Evolutionary conservation across 2,888 invertebrate species (phyloP).

Genomic region (Drosophila anomalata): DNA sequence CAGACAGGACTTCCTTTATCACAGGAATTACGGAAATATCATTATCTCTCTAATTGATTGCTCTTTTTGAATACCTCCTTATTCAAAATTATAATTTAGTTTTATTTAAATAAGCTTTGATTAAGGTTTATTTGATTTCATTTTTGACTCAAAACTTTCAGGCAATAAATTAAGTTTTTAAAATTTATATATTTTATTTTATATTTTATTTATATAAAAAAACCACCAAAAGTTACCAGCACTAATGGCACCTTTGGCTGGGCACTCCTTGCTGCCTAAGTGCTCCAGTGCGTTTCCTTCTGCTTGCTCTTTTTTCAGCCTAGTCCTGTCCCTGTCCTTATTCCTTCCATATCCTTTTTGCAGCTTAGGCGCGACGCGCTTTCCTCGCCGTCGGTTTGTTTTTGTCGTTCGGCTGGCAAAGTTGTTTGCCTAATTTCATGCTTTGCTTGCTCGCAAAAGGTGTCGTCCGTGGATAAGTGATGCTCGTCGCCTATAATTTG

Average conservation of each 20-base stretch:
- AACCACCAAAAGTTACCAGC: not conserved
- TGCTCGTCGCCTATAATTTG: slow-evolving; percentile 37
- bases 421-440: slow-evolving; percentile 75
- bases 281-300: slow-evolving; percentile 37
- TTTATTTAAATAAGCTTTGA: no score
- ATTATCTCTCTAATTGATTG: no score
- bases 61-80: no score
- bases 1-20: no score
- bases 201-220: no score
- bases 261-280: slow-evolving; percentile 6
- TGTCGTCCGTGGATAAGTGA: slow-evolving; percentile 41
- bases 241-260: not conserved
- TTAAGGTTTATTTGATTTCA: no score
- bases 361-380: slow-evolving; percentile 29
- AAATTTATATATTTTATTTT: no score
- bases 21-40: no score
- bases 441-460: slow-evolving; percentile 69
- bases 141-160: no score
- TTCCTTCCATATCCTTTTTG: slow-evolving; percentile 11
- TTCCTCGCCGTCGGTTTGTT: slow-evolving; percentile 13
- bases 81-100: no score
- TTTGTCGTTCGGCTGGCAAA: slow-evolving; percentile 42
- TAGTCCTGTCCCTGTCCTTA: slow-evolving; percentile 19
- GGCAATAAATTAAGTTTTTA: no score
- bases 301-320: slow-evolving; percentile 47